Evolutionary conservation across 2,113 vertebrate genomes (phyloP).

Genomic region (Pelusios castaneus): DNA sequence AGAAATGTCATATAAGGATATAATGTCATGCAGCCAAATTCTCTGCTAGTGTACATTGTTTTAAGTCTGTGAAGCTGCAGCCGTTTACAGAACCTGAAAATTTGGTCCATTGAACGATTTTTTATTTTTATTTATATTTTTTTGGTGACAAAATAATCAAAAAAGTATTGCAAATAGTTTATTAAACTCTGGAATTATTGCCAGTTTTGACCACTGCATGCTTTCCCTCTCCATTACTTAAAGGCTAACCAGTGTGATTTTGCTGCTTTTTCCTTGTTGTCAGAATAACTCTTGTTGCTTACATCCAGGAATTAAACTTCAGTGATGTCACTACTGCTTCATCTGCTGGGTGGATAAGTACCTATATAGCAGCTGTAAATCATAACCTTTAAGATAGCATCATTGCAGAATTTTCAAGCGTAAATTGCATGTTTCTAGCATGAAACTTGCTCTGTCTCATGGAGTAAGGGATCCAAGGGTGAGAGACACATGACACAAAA

Average conservation of each 20-base stretch:
- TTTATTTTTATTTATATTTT: no score
- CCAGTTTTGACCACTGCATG: background rate
- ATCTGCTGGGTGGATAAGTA: slow-evolving; percentile 56
- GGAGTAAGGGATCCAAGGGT: slow-evolving; percentile 20
- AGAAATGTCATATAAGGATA: background rate
- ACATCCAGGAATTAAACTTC: slow-evolving; percentile 30
- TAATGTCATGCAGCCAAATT: background rate
- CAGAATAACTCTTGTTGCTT: slow-evolving; percentile 13
- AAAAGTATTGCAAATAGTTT: background rate
- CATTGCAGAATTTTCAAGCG: slow-evolving; percentile 44
- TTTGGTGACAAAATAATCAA: background rate
- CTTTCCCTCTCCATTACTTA: background rate
- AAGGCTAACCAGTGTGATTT: background rate
- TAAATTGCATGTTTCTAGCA: slow-evolving; percentile 56
- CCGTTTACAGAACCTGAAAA: background rate
- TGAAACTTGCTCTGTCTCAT: slow-evolving; percentile 54
- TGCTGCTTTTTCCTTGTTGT: slow-evolving; percentile 27
- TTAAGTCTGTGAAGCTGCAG: background rate
- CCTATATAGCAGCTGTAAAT: slow-evolving; percentile 62
- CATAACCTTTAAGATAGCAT: slow-evolving; percentile 49
- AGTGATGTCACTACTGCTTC: background rate
- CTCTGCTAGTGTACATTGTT: background rate
- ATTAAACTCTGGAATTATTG: background rate
- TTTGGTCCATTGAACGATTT: background rate
- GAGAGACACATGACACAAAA: background rate